Evolutionary conservation across 2,888 invertebrate species (phyloP), one percentile per base, ranked within the genome.

Genomic region (Ryuthela nishihirai): DNA sequence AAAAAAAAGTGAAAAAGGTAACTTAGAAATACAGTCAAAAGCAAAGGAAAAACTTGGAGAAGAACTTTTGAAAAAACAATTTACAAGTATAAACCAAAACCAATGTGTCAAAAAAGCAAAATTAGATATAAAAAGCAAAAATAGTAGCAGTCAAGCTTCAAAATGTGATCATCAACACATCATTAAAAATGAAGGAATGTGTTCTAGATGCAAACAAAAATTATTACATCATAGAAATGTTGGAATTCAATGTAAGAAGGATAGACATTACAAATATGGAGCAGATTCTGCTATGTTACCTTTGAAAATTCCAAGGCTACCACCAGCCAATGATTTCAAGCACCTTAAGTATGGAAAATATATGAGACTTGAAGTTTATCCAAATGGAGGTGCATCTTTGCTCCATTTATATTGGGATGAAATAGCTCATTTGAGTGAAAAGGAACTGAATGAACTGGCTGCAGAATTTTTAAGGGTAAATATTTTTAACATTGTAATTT

Each of bases 381-480:
- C 92, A 0, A 98, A 98, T 77, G 98, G 98, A 12, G 95, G 94
- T 25, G 97, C 94, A 0, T 83, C 86, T 25, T 86, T 93, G 15
- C 81, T 98, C 24, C 91, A 92, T 75, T 81, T 92, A 70, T 88
- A 92, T 74, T 91, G 94, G 72, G 86, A 91, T 65, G 93, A 97
- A 74, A 84, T 97, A 35, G 83, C 87, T 69, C 80, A 82, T 72
- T 68, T 77, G 9, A 69, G 72, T 12, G 76, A 79, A 0, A 80
- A 81, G 21, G 85, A 93, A 70, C 82, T 87, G 73, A 82, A 85
- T 32, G 83, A 85, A 55, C 78, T 95, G 59, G 88, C 89, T 2
- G 82, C 85, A 64, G 93, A 95, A 74, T 95, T 88, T 74, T 86
- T 95, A 61, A 85, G 87, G 77, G 85, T 87, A 69, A 71, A 3